Percentiles rank a stretch among this genome's conserved stretches.
Evolutionary conservation across 1,140 invertebrate genomes (phyloP).

Genomic region (Papilio polyxenes): DNA sequence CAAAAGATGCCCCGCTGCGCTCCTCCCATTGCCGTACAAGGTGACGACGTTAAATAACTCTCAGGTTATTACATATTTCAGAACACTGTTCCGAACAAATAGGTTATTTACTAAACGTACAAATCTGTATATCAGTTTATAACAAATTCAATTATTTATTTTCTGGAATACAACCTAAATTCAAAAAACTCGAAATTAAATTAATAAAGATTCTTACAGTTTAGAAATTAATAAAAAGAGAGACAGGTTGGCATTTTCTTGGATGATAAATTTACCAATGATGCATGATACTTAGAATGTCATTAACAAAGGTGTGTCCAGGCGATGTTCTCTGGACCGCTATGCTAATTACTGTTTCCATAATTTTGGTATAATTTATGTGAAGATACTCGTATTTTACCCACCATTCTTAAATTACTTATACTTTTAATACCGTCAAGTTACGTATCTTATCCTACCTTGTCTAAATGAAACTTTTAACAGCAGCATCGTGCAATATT

Average conservation of each 20-base stretch:
- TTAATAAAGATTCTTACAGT: not conserved
- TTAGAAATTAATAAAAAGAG: not conserved
- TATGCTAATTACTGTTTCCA: not conserved
- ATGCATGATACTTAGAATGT: not conserved
- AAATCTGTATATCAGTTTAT: not conserved
- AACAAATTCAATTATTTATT: not conserved
- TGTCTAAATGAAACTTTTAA: not conserved
- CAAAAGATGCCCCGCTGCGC: constrained; percentile 55
- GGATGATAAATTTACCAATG: no score
- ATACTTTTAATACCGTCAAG: no score
- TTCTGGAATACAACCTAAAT: constrained; percentile 5
- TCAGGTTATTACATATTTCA: constrained; percentile 18
- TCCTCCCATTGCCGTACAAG: constrained; percentile 46
- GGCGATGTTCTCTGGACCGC: not conserved
- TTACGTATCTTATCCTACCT: not conserved
- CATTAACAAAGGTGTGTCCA: not conserved
- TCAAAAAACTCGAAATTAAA: not conserved
- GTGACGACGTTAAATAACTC: constrained; percentile 49
- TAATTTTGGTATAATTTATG: not conserved
- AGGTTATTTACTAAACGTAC: not conserved
- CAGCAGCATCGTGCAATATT: not conserved
- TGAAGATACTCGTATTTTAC: not conserved
- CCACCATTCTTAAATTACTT: no score
- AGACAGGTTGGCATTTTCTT: not conserved
- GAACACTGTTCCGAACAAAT: not conserved